Evolutionary conservation across 2,888 invertebrate genomes (phyloP).

Genomic region (Drosophila yooni): DNA sequence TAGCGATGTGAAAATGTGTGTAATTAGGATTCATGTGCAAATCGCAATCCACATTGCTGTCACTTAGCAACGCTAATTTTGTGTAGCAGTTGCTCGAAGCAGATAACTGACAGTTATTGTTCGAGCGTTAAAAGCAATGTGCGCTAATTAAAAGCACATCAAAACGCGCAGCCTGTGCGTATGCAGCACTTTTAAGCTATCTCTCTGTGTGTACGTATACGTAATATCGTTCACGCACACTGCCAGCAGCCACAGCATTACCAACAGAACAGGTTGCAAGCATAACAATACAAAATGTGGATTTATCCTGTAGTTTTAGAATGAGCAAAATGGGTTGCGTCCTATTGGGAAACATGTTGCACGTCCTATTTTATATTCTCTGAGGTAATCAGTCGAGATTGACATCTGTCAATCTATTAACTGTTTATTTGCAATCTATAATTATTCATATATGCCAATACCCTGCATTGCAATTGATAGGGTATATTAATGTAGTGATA

Average conservation of each 20-base stretch:
- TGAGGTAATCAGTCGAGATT: neutral
- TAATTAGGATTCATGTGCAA: conserved; percentile 49
- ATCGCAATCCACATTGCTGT: conserved; percentile 30
- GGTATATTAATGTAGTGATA: neutral
- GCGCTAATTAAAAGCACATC: conserved; percentile 44
- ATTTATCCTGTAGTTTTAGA: neutral
- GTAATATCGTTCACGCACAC: conserved; percentile 32
- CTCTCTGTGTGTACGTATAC: conserved; percentile 34
- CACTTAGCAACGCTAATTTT: conserved; percentile 19
- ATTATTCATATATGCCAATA: neutral
- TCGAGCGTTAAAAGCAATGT: conserved; percentile 24
- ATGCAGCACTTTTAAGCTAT: conserved; percentile 25
- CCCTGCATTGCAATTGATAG: neutral
- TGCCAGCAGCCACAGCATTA: neutral
- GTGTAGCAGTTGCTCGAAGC: conserved; percentile 24
- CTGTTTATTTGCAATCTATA: neutral
- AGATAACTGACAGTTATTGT: conserved; percentile 39
- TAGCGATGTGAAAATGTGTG: conserved; percentile 48
- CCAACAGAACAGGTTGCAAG: neutral
- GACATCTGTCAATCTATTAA: neutral
- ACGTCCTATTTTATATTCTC: neutral
- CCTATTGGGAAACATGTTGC: too few species aligned
- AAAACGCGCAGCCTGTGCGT: conserved; percentile 17
- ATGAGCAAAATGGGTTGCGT: neutral
- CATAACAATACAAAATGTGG: neutral